phyloP scores from a whole-genome alignment of 1,140 invertebrate genomes.

The Drosophila kurseongensis region DNA sequence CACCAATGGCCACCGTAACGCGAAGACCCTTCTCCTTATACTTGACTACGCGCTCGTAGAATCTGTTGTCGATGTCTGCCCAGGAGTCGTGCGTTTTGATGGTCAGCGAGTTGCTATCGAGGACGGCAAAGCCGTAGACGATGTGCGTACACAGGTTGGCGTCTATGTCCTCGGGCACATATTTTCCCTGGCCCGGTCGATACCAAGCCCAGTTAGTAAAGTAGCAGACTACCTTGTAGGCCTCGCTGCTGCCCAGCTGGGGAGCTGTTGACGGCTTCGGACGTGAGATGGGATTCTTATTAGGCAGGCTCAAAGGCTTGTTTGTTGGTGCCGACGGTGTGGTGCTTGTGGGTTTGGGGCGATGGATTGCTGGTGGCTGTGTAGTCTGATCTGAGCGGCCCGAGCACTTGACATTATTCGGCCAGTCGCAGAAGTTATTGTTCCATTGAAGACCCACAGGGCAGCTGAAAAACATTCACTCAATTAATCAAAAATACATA shows the following conservation, averaged over 20 bases:
- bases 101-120: slow-evolving; percentile 86
- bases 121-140: slow-evolving; percentile 90
- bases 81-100: slow-evolving; percentile 89
- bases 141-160: slow-evolving; percentile 90
- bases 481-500: too few species aligned
- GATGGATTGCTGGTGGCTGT: slow-evolving; percentile 36
- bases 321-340: slow-evolving; percentile 10
- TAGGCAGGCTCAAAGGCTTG: slow-evolving; percentile 29
- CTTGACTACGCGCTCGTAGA: slow-evolving; percentile 92
- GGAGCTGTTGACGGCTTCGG: slow-evolving; percentile 61
- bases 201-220: slow-evolving; percentile 91
- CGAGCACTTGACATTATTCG: slow-evolving; percentile 88
- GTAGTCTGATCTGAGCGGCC: slow-evolving; percentile 51
- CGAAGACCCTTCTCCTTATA: slow-evolving; percentile 86
- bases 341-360: slow-evolving; percentile 40
- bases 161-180: slow-evolving; percentile 88
- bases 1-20: slow-evolving; percentile 89
- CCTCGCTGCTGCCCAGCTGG: slow-evolving; percentile 57
- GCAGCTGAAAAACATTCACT: slow-evolving; percentile 84
- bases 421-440: slow-evolving; percentile 91
- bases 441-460: slow-evolving; percentile 91
- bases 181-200: slow-evolving; percentile 87
- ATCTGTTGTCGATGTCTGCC: slow-evolving; percentile 89
- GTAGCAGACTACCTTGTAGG: slow-evolving; percentile 89
- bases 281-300: slow-evolving; percentile 53